These are phyloP conservation scores for Centrocercus urophasianus DNA, from an alignment of 2,113 vertebrate genomes.

Conservation along the genomic window DNA sequence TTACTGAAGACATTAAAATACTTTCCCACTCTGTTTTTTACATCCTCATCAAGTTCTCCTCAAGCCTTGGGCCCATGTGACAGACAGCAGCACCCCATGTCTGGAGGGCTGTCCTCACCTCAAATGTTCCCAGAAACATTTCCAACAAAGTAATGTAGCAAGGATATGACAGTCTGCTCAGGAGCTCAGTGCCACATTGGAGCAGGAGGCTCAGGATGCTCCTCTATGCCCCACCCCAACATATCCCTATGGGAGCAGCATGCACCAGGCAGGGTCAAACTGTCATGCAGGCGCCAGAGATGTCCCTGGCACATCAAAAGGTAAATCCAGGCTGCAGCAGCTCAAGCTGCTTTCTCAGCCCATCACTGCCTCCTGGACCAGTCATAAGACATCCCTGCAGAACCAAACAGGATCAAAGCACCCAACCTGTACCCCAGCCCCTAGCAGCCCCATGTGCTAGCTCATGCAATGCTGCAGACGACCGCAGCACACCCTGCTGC, in stretches of 20 bases:
- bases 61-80: not conserved
- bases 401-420: not conserved
- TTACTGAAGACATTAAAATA: not conserved
- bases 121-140: not conserved
- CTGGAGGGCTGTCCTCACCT: not conserved
- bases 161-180: not conserved
- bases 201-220: not conserved
- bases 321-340: not conserved
- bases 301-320: not conserved
- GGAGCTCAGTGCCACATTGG: not conserved
- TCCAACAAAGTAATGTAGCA: not conserved
- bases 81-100: not conserved
- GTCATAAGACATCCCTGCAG: accelerated
- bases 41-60: not conserved
- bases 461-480: not conserved
- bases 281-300: not conserved
- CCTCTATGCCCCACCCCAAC: not conserved
- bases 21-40: not conserved
- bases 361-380: not conserved
- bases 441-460: not conserved
- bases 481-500: accelerated
- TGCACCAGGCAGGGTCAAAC: not conserved
- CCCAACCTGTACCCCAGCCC: not conserved
- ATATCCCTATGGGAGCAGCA: not conserved
- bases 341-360: not conserved